These are phyloP conservation scores for Troilus luridus DNA, from an alignment of 2,888 invertebrate species.

Conservation along the genomic window DNA sequence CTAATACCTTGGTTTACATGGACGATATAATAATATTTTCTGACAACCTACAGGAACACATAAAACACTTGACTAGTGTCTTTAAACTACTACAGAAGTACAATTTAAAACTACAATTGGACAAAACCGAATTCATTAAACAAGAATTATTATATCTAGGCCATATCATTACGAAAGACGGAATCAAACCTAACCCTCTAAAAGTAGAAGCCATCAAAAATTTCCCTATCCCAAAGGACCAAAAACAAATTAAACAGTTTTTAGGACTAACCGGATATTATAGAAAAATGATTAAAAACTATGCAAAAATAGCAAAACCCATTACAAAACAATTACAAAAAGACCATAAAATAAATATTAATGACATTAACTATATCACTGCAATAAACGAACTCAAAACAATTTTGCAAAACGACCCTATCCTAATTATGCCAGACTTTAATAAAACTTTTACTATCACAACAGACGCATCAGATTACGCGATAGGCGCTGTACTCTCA, in stretches of 20 bases:
- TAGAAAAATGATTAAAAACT: not conserved
- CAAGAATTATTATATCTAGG: constrained; percentile 56
- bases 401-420: not conserved
- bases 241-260: constrained; percentile 60
- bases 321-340: constrained; percentile 8
- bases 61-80: constrained; percentile 51
- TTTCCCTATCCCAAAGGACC: constrained; percentile 56
- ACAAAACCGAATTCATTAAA: constrained; percentile 59
- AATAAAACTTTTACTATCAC: constrained; percentile 66
- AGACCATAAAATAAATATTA: not conserved
- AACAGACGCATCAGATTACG: constrained; percentile 67
- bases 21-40: constrained; percentile 61
- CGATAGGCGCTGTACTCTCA: constrained; percentile 66
- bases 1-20: constrained; percentile 55
- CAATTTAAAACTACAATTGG: constrained; percentile 60
- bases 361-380: not conserved
- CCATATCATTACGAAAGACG: constrained; percentile 54
- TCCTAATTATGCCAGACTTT: constrained; percentile 67
- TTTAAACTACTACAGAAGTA: constrained; percentile 58
- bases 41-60: constrained; percentile 58
- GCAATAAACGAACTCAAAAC: not conserved
- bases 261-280: constrained; percentile 62
- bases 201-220: constrained; percentile 60
- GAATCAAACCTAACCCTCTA: constrained; percentile 61
- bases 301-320: too few relatives aligned